Conservation (phyloP, 2,888 invertebrate genomes). For the Ophonus ardosiacus region DNA sequence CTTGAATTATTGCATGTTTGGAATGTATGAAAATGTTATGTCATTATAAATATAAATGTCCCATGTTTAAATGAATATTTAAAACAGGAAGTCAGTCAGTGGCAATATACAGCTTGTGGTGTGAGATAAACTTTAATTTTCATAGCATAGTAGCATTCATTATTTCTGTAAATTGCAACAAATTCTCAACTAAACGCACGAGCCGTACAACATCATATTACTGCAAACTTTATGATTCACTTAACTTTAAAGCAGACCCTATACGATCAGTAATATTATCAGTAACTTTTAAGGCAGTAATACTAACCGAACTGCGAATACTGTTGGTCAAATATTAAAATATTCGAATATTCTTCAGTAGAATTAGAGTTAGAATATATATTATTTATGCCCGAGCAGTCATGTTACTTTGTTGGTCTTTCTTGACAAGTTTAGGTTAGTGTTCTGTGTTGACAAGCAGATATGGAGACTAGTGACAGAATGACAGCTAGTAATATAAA, state of each 20-base stretch:
- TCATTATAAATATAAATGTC: not conserved
- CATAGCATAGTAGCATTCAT: constrained; percentile 24
- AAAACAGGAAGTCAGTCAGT: constrained; percentile 31
- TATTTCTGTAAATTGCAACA: constrained; percentile 46
- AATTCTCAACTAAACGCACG: constrained; percentile 4
- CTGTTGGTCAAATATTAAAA: too few relatives aligned
- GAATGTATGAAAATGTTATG: not conserved
- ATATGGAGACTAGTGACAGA: too few relatives aligned
- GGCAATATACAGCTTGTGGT: constrained; percentile 14
- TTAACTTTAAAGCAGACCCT: not conserved
- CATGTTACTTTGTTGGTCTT: too few relatives aligned
- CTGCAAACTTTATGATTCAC: constrained; percentile 4
- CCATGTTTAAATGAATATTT: constrained; percentile 18
- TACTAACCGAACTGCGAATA: too few relatives aligned
- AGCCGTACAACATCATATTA: not conserved
- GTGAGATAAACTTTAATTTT: constrained; percentile 38
- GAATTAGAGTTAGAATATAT: too few relatives aligned
- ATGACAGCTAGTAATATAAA: too few relatives aligned
- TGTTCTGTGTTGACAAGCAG: too few relatives aligned
- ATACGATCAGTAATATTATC: too few relatives aligned
- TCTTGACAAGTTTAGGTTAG: too few relatives aligned
- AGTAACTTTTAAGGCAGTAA: too few relatives aligned
- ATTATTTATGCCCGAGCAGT: too few relatives aligned
- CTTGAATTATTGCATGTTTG: not conserved
- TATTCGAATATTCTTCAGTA: too few relatives aligned